Base-by-base conservation (phyloP, 2,797 vertebrate species). In the Crenuchus spilurus region DNA sequence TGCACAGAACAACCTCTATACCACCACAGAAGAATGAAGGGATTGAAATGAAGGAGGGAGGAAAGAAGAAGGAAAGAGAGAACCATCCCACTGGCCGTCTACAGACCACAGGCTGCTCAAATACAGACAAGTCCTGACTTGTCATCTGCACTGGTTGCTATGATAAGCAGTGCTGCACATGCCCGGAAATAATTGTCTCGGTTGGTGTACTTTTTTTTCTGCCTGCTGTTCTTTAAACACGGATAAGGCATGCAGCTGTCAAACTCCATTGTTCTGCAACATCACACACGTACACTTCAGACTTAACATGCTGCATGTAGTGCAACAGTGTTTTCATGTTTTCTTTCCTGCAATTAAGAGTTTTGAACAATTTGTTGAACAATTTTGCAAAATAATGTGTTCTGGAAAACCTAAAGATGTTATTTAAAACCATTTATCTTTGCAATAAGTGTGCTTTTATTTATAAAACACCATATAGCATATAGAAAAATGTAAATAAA, bases 41-140 rank as follows among this genome's bases (percentile, higher is more conserved):
- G 46, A 51, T 26, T 74, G 20, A 46, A 51, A 18, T 28, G 46
- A 31, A 18, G 46, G 18, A 44, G 16, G 9, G 61, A 51, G 42
- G 35, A 31, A 57, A 55, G 33, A 33, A 41, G 8, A 48, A 37
- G 62, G 41, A 62, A 35, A 16, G 30, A 1, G 31, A 70, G 72
- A 54, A 22, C 52, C 14, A 44, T 58, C 72, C 68, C 63, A 18
- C 68, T 48, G 39, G 60, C 31, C 57, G 64, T 31, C 41, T 41
- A 33, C 68, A 48, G 49, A 62, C 60, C 49, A 61, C 35, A 66
- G 69, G 52, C 62, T 66, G 66, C 79, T 72, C 46, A 14, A 46
- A 78, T 11, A 67, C 60, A 49, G 84, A 88, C 92, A 91, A 86
- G 92, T 80, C 87, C 78, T 31, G 85, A 88, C 92, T 82, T 86